Conservation (phyloP, 1,140 invertebrate genomes). For the Lysiphlebus fabarum region DNA sequence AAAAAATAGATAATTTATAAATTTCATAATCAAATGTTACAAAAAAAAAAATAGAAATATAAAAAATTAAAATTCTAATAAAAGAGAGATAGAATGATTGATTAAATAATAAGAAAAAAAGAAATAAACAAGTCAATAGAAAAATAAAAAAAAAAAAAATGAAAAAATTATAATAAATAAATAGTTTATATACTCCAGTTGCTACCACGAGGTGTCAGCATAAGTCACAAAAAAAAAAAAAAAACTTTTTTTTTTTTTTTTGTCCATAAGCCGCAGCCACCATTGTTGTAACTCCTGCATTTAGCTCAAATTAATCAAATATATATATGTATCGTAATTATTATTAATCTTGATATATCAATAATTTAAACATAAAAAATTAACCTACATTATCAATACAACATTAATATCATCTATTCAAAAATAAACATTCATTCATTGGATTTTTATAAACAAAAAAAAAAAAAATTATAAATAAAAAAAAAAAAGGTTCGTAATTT, state of each 20-base stretch:
- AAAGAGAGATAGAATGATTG: conserved; percentile 19
- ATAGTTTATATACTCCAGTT: conserved; percentile 25
- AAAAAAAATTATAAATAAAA: too few relatives aligned
- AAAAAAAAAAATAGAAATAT: background rate
- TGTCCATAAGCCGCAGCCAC: conserved; percentile 37
- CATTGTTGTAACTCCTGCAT: conserved; percentile 51
- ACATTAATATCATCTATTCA: too few relatives aligned
- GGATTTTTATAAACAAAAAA: too few relatives aligned
- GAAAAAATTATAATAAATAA: conserved; percentile 18
- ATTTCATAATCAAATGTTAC: too few relatives aligned
- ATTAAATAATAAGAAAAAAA: background rate
- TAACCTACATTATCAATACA: too few relatives aligned
- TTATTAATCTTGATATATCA: conserved; percentile 25
- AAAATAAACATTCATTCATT: too few relatives aligned
- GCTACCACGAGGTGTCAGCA: conserved; percentile 46
- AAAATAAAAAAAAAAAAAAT: background rate
- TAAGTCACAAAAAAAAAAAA: too few relatives aligned
- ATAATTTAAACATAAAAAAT: background rate
- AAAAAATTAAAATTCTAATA: conserved; percentile 3
- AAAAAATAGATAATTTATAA: too few relatives aligned
- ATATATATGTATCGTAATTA: conserved; percentile 38
- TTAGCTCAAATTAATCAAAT: conserved; percentile 41
- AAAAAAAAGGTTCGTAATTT: too few relatives aligned
- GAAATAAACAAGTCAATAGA: background rate
- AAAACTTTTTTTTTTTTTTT: too few relatives aligned